Evolutionary conservation across 1,140 invertebrate genomes (phyloP).

Genomic region (Phthorimaea operculella): DNA sequence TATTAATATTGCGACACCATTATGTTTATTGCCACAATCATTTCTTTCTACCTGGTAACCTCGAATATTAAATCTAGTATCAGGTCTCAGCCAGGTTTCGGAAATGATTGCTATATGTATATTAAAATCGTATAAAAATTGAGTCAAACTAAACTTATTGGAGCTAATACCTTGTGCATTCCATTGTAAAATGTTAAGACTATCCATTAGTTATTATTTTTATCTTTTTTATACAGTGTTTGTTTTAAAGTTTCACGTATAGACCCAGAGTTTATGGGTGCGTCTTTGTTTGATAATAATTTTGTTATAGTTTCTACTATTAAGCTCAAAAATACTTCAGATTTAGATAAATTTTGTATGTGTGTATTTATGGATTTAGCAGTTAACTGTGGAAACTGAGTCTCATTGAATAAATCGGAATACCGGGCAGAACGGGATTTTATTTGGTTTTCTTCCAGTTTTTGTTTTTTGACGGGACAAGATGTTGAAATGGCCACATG

Average conservation of each 20-base stretch:
- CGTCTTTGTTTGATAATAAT: not conserved
- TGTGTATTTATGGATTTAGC: constrained; percentile 1
- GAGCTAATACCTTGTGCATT: constrained; percentile 18
- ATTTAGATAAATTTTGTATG: not conserved
- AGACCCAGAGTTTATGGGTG: not conserved
- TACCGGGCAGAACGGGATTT: constrained; percentile 9
- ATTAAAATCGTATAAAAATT: constrained; percentile 14
- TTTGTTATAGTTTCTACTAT: not conserved
- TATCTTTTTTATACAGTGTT: not conserved
- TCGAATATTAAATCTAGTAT: constrained; percentile 14
- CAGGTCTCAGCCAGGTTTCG: constrained; percentile 16
- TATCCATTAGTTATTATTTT: constrained; percentile 1
- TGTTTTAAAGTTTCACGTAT: constrained; percentile 1
- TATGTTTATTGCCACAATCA: constrained; percentile 19
- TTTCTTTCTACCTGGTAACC: constrained; percentile 14
- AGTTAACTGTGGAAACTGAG: constrained; percentile 4
- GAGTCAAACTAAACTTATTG: constrained; percentile 12
- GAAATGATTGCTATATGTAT: constrained; percentile 17
- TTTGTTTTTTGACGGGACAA: constrained; percentile 18
- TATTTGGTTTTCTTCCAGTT: constrained; percentile 15
- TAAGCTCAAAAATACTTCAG: not conserved
- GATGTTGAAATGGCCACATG: constrained; percentile 16
- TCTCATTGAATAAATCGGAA: constrained; percentile 14
- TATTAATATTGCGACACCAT: constrained; percentile 22
- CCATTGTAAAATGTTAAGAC: constrained; percentile 18